phyloP scores from a whole-genome alignment of 2,113 vertebrate species.

The Sitta europaea region DNA sequence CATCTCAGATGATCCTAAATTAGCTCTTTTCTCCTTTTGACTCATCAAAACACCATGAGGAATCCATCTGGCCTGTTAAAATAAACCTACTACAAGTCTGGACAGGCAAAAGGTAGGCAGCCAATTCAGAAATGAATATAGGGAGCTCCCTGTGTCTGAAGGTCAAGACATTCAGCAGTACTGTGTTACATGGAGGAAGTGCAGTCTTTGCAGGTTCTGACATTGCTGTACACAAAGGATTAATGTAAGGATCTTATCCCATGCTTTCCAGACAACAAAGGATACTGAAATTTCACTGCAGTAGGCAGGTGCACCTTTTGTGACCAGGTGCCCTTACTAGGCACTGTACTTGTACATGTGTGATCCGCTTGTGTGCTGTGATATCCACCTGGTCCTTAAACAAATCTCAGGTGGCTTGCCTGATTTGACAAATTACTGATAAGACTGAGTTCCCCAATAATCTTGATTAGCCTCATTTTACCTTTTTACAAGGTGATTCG shows the following conservation, averaged over 20 bases:
- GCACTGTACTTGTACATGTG: fast-evolving
- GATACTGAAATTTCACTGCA: neutral
- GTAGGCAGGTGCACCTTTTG: neutral
- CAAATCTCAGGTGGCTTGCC: neutral
- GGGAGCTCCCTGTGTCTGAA: neutral
- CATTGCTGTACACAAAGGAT: neutral
- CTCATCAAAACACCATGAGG: neutral
- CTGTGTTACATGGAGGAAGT: neutral
- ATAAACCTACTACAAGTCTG: neutral
- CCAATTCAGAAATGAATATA: neutral
- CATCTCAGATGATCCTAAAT: neutral
- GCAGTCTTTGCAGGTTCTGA: neutral
- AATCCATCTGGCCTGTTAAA: neutral
- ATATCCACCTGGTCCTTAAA: neutral
- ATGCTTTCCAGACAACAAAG: neutral
- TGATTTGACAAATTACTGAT: neutral
- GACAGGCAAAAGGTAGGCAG: neutral
- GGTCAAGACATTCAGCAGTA: neutral
- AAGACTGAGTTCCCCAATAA: neutral
- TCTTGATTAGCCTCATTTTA: neutral
- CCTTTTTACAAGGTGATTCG: neutral
- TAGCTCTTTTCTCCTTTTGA: neutral
- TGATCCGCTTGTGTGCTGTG: neutral
- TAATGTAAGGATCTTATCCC: neutral
- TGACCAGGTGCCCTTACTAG: neutral